These are phyloP conservation scores for Melanotus villosus DNA, from an alignment of 2,888 invertebrate genomes.

Conservation along the genomic window DNA sequence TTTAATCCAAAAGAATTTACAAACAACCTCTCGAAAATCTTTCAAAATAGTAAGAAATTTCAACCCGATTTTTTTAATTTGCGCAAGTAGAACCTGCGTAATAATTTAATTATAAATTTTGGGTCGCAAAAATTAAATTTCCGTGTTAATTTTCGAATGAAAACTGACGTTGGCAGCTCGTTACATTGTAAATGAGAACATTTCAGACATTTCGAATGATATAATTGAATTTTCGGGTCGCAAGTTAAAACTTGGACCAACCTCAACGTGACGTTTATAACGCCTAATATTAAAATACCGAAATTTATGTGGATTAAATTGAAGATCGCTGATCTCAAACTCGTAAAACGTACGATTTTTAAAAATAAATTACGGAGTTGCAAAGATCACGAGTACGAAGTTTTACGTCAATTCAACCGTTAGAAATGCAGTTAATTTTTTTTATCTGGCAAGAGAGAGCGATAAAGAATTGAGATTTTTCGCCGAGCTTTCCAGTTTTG, in stretches of 20 bases:
- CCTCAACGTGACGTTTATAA: conserved; percentile 5
- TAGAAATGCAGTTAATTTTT: too few relatives aligned
- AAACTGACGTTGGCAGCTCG: neutral
- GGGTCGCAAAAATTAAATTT: conserved; percentile 3
- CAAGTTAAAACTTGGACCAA: conserved; percentile 7
- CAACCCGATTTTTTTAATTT: too few relatives aligned
- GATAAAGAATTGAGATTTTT: too few relatives aligned
- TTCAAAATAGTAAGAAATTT: too few relatives aligned
- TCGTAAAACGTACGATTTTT: neutral
- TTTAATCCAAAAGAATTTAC: too few relatives aligned
- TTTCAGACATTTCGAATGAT: conserved; percentile 2
- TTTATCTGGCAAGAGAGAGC: too few relatives aligned
- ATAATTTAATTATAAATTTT: neutral
- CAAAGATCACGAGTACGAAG: neutral
- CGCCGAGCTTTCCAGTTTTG: too few relatives aligned
- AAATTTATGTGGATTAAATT: neutral
- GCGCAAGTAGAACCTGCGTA: too few relatives aligned
- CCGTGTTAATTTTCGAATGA: neutral
- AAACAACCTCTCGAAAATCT: too few relatives aligned
- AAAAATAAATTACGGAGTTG: neutral
- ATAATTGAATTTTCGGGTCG: neutral
- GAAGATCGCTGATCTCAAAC: conserved; percentile 12
- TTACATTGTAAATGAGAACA: conserved; percentile 4
- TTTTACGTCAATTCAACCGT: neutral
- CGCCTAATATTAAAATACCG: neutral